Evolutionary conservation across 2,888 invertebrate genomes (phyloP).

Genomic region (Lycaena phlaeas): DNA sequence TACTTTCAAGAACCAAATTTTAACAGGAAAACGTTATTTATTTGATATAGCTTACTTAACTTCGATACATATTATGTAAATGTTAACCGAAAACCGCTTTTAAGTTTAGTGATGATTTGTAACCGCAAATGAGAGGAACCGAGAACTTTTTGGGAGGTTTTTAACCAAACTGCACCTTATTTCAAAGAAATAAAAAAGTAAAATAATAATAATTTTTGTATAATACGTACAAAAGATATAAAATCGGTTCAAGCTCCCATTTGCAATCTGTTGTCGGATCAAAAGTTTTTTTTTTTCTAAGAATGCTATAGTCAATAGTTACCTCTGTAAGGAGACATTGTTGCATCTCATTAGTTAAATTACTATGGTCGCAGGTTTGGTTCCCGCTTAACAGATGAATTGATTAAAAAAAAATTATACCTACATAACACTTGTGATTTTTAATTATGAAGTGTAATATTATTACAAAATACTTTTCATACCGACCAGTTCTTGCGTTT

Average conservation of each 20-base stretch:
- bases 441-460: too few species aligned
- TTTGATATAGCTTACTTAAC: too few species aligned
- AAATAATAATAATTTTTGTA: background rate
- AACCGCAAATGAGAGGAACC: background rate
- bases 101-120: conserved; percentile 4
- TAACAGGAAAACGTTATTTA: too few species aligned
- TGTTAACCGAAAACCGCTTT: conserved; percentile 4
- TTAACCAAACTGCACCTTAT: background rate
- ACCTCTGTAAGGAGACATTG: background rate
- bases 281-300: background rate
- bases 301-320: background rate
- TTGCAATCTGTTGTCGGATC: conserved; percentile 31
- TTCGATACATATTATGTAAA: conserved; percentile 1
- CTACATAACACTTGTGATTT: too few species aligned
- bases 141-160: background rate
- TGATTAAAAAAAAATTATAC: too few species aligned
- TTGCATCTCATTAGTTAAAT: too few species aligned
- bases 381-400: too few species aligned
- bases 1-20: too few species aligned
- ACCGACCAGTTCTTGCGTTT: too few species aligned
- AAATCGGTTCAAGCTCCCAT: conserved; percentile 28
- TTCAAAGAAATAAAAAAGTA: background rate
- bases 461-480: too few species aligned
- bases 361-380: too few species aligned
- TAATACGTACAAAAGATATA: conserved; percentile 21